Percentiles rank a stretch among this genome's conserved stretches.
These are phyloP conservation scores for Pterostichus niger DNA, from an alignment of 2,888 invertebrate species.

Conservation along the genomic window DNA sequence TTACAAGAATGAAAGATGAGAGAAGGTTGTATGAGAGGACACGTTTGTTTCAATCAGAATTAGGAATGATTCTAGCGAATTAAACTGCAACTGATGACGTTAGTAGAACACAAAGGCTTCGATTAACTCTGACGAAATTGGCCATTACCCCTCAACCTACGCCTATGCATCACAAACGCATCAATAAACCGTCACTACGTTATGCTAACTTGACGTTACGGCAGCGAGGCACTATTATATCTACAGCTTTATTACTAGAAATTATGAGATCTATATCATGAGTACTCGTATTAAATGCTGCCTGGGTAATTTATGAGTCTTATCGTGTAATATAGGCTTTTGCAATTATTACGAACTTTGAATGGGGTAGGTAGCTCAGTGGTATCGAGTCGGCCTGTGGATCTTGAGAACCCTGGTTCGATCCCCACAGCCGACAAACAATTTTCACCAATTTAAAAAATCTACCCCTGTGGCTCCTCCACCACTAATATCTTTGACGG, in stretches of 20 bases:
- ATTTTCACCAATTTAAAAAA: too few species aligned
- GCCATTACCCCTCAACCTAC: conserved; percentile 2
- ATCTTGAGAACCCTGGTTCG: too few species aligned
- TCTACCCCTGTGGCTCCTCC: too few species aligned
- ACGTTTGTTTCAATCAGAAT: not conserved
- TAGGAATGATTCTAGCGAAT: not conserved
- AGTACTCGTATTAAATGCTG: not conserved
- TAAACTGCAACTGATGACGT: conserved; percentile 8
- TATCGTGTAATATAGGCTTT: not conserved
- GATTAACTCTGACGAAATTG: conserved; percentile 31
- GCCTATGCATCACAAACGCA: not conserved
- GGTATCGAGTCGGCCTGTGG: too few species aligned
- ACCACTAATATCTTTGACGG: too few species aligned
- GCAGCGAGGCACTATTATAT: not conserved
- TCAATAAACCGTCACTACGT: not conserved
- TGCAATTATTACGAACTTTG: not conserved
- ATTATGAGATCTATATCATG: conserved; percentile 1
- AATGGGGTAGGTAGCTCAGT: too few species aligned
- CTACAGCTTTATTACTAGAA: not conserved
- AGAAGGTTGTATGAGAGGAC: too few species aligned
- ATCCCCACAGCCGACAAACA: too few species aligned
- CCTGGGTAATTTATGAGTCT: not conserved
- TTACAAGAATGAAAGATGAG: not conserved
- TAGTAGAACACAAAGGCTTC: conserved; percentile 33
- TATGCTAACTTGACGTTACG: too few species aligned